Base-by-base conservation (phyloP, 2,797 vertebrate genomes). In the Dendrocincla tyrannina region DNA sequence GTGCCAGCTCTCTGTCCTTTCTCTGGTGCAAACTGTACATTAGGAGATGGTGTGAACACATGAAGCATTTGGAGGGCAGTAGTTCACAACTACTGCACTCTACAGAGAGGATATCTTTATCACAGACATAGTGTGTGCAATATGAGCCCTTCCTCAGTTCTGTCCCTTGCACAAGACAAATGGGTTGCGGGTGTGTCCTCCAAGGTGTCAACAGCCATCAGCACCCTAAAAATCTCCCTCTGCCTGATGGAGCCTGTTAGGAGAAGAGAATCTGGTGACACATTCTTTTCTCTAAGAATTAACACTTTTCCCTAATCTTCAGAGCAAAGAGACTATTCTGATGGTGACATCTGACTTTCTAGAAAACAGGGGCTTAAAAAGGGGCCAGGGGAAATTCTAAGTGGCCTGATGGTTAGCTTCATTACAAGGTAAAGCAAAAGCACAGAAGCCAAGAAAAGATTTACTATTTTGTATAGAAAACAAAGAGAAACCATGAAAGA, bases 231-330 rank as follows among this genome's bases (percentile, higher is more conserved):
- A 49, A 83, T 33, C 10, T 17, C 8, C 2, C 12, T n/a, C 75
- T 67, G 4, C 8, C 10, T 39, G 11, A 18, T 44, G 39, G 25
- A 75, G n/a, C 16, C 20, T 50, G 22, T n/a, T 44, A 37, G 10
- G 32, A 68, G 46, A 74, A 72, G 7, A 64, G 2, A 70, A 58
- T 39, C 17, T 62, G 24, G 9, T 41, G 2, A 4, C 0, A 0
- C 27, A 2, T 2, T 16, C 53, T 64, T 60, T 67, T 12, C 18
- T 68, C 10, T 22, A 46, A 49, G 13, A 91, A 52, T 60, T 18
- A 60, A 53, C 6, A 22, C 3, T 59, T 77, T 22, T 18, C 25
- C 20, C 8, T 49, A 50, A 30, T 76, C 85, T 89, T 89, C 24
- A 72, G 53, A 63, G 16, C 9, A 37, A 89, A 82, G 23, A 75